These are phyloP conservation scores for Ahaetulla prasina DNA, from an alignment of 2,113 vertebrate genomes.

Conservation along the genomic window DNA sequence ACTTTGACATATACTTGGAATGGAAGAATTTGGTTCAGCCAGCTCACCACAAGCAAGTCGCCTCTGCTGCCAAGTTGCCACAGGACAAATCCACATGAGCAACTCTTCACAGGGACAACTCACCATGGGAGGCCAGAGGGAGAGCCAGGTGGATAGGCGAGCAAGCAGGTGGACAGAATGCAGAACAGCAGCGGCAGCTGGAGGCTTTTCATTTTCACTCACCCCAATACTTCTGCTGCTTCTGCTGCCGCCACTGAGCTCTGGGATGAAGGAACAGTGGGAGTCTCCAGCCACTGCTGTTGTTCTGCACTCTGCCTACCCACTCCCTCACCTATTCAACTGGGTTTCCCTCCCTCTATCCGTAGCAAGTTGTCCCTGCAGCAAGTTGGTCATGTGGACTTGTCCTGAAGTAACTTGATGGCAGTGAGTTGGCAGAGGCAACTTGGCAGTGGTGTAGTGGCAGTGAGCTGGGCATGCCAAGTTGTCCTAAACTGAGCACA, in stretches of 20 bases:
- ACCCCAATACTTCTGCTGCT: background rate
- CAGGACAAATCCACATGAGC: background rate
- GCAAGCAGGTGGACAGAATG: background rate
- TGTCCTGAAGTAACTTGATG: too few relatives aligned
- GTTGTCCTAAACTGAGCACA: background rate
- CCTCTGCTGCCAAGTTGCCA: background rate
- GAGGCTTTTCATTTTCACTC: background rate
- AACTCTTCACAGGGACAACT: background rate
- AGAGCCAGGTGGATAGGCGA: background rate
- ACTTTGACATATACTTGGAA: background rate
- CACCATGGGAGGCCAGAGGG: background rate
- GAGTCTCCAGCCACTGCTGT: too few relatives aligned
- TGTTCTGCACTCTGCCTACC: too few relatives aligned
- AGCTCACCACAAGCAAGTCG: background rate
- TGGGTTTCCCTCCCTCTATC: too few relatives aligned
- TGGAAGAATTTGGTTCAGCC: background rate
- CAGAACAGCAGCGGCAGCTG: background rate
- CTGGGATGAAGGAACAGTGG: background rate
- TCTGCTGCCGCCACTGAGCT: background rate
- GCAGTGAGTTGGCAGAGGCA: too few relatives aligned
- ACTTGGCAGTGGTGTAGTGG: too few relatives aligned
- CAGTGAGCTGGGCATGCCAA: too few relatives aligned
- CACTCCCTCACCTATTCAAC: too few relatives aligned
- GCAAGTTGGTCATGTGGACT: too few relatives aligned
- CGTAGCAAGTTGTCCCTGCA: too few relatives aligned